phyloP scores from a whole-genome alignment of 2,113 vertebrate species.

The Lophura nycthemera region DNA sequence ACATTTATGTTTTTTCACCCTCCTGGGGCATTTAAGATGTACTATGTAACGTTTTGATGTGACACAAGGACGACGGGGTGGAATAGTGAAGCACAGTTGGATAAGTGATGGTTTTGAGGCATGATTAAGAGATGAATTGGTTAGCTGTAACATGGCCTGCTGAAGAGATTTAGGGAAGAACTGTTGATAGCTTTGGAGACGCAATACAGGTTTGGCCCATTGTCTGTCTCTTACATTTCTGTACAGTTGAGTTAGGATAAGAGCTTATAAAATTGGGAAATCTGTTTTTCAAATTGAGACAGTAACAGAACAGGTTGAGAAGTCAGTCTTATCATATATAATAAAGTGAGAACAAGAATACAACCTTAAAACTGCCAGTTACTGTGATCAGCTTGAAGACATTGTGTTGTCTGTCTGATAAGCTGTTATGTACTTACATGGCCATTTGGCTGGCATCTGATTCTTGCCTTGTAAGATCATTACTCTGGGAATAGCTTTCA shows the following conservation, averaged over 20 bases:
- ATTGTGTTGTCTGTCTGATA: background rate
- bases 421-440: fast-evolving
- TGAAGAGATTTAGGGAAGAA: background rate
- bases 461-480: background rate
- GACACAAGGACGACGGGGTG: background rate
- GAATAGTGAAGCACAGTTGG: background rate
- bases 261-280: background rate
- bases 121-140: background rate
- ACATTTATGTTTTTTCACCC: background rate
- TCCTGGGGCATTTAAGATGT: background rate
- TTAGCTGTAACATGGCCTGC: background rate
- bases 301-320: background rate
- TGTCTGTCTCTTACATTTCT: background rate
- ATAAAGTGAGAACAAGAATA: background rate
- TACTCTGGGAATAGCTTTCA: background rate
- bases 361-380: background rate
- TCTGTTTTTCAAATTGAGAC: background rate
- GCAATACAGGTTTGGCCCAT: background rate
- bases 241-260: background rate
- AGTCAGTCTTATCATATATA: background rate
- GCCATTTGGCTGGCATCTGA: background rate
- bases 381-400: background rate
- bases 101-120: background rate
- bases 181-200: background rate
- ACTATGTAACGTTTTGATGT: background rate